Evolutionary conservation across 2,888 invertebrate species (phyloP), one percentile per base, ranked within the genome.

Genomic region (Diadegma fenestrale): DNA sequence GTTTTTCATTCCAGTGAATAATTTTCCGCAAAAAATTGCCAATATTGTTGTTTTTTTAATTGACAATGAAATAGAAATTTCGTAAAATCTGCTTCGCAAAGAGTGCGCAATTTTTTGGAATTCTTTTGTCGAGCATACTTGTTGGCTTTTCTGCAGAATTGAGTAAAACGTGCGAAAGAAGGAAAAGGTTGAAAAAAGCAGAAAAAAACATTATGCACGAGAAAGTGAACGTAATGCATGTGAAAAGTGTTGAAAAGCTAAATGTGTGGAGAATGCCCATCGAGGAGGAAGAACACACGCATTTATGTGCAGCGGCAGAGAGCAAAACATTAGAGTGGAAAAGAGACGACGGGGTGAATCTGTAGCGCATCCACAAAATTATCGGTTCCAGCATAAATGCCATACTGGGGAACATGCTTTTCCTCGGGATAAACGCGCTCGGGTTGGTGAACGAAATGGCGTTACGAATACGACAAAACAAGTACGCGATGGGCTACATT

Each of bases 311-410:
- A 8, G 26, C n/a, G 3, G 26, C 22, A 8, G 33, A 26, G 58
- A 14, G 33, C 33, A 30, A 41, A 61, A 45, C 33, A n/a, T 63
- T 45, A 54, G n/a, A 30, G 63, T 19, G 63, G 48, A 43, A 58
- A 33, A 63, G 64, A 48, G 64, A 33, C 6, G 22, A n/a, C 30
- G 4, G 5, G 6, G 41, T 3, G 22, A 48, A 26, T 68, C 77
- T 78, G 72, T 41, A 68, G 37, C 79, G 37, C 79, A 66, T 85
- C 71, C 76, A 80, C 82, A 82, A 82, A 85, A 85, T 85, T 76
- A 85, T 82, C 71, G 79, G 19, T 30, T 51, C 61, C 63, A 64
- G 2, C 41, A 61, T 73, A 41, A 33, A 41, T 71, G 14, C 41
- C 61, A 19, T 58, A 33, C 37, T 30, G 77, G 33, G 48, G n/a